Conservation (phyloP, 2,888 invertebrate species). For the Diaperis boleti region DNA sequence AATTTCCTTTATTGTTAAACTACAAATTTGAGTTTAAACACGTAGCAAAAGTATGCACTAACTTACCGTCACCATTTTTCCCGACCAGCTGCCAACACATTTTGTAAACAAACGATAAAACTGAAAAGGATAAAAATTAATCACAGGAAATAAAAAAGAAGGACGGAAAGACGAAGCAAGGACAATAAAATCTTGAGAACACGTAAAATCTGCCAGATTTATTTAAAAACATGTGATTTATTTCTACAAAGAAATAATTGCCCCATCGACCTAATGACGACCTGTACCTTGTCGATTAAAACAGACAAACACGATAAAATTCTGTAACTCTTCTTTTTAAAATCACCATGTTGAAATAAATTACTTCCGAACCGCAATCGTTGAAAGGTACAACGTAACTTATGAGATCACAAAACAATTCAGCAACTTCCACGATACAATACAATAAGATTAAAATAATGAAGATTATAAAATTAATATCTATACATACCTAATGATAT, state of each 20-base stretch:
- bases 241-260: conserved; percentile 20
- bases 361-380: neutral
- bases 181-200: neutral
- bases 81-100: too few species aligned
- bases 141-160: neutral
- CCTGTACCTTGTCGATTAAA: neutral
- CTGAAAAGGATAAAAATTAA: too few species aligned
- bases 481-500: conserved; percentile 18
- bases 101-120: too few species aligned
- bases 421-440: neutral
- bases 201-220: conserved; percentile 6
- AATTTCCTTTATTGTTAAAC: too few species aligned
- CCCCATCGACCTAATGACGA: conserved; percentile 18
- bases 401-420: conserved; percentile 4
- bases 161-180: neutral
- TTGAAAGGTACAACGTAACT: conserved; percentile 1
- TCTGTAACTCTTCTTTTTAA: neutral
- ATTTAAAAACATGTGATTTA: conserved; percentile 24
- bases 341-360: conserved; percentile 6
- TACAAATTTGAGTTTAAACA: too few species aligned
- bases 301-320: conserved; percentile 26
- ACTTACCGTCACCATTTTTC: too few species aligned
- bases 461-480: conserved; percentile 14
- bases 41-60: too few species aligned
- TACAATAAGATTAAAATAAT: conserved; percentile 6